Evolutionary conservation across 2,113 vertebrate species (phyloP).

Genomic region (Salvelinus alpinus): DNA sequence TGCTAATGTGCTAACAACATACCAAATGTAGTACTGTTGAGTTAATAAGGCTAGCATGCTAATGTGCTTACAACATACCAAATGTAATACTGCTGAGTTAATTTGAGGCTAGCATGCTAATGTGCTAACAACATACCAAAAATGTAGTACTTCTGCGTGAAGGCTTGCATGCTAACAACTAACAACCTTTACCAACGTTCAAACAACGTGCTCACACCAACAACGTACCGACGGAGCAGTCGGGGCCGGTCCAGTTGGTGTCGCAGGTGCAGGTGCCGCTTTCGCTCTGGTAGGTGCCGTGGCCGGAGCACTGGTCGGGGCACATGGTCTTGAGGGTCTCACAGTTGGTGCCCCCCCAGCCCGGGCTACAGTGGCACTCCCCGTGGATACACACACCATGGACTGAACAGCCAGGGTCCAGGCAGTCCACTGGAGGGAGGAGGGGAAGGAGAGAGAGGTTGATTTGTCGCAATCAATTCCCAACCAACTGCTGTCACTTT

Average conservation of each 20-base stretch:
- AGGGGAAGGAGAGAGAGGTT: not conserved
- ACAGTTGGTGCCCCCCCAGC: conserved; percentile 92
- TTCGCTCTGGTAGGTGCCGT: conserved; percentile 90
- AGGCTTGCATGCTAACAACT: too few species aligned
- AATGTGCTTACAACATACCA: too few species aligned
- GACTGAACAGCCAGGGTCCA: conserved; percentile 89
- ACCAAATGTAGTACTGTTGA: too few species aligned
- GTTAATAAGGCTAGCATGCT: too few species aligned
- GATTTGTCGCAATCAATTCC: too few species aligned
- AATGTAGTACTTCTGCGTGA: too few species aligned
- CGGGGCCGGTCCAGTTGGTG: conserved; percentile 92
- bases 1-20: too few species aligned
- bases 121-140: too few species aligned
- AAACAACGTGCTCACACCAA: not conserved
- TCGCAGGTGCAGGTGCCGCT: conserved; percentile 90
- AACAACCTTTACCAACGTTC: too few species aligned
- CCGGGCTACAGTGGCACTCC: conserved; percentile 92
- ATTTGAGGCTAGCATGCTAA: too few species aligned
- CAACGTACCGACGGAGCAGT: conserved; percentile 89
- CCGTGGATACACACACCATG: conserved; percentile 93
- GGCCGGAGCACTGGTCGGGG: conserved; percentile 94
- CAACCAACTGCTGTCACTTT: too few species aligned
- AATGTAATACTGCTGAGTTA: too few species aligned
- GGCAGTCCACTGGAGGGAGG: conserved; percentile 85
- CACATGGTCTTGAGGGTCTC: conserved; percentile 95